Evolutionary conservation across 2,888 invertebrate genomes (phyloP), one percentile per base, ranked within the genome.

Genomic region (Galerucella pusilla): DNA sequence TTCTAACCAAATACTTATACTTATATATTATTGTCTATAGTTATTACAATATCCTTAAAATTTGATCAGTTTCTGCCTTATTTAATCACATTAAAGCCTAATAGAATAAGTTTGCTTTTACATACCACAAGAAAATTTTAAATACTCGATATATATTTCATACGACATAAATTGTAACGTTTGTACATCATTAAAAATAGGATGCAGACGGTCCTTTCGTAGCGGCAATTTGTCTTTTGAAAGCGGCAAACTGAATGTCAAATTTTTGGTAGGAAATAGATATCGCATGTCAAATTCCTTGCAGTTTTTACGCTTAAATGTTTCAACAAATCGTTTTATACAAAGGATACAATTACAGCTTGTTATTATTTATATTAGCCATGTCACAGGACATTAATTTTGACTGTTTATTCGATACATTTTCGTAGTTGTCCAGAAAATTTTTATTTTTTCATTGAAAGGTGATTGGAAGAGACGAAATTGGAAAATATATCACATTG

Each of bases 11-110:
- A 20, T 69, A 66, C 66, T 66, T 57, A 49, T 72, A 72, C 46
- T 72, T 72, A 72, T 57, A 67, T 73, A 77, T 77, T 77, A 77
- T 77, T 77, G 77, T 77, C 77, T 77, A 77, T 74, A 74, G 54
- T 77, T 77, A 68, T 75, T 75, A 77, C 67, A 74, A 75, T 77
- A 77, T 75, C 69, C 74, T 77, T 77, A 73, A 68, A 60, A 74
- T 74, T 72, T 46, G 61, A 75, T 75, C 71, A 76, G 67, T 76
- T 76, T 76, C 76, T 76, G 76, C 76, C 76, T 75, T 73, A 70
- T 66, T 67, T 63, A 57, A 45, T 61, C 49, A 73, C 59, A 28
- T 42, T 73, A 76, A 76, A 73, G 73, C 76, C 71, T 60, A 70
- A 42, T 67, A 52, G 60, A 72, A 67, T 64, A 46, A 46, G 16